Base-by-base conservation (phyloP, 2,888 invertebrate species). In the Chymomyza amoena region DNA sequence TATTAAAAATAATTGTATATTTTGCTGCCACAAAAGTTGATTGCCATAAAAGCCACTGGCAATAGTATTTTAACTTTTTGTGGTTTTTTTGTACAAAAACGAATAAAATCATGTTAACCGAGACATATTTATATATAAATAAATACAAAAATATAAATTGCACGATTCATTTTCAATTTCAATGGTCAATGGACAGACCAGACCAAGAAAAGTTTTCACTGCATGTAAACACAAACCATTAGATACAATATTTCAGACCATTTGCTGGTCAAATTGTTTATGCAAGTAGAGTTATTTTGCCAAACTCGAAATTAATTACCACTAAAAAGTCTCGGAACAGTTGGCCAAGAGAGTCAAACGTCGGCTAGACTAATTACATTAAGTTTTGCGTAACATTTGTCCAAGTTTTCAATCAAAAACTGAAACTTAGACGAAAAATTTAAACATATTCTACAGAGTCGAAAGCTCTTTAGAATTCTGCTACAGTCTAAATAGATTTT, bases 1-100 rank as follows among this genome's bases (percentile, higher is more conserved):
- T 32, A 32, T 6, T 6, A 32, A 5, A 32, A 32, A 32, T 77
- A 77, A 69, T 72, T 73, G 62, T 63, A 28, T 52, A 60, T 61
- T 52, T 68, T 60, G 61, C n/a, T 56, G 83, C 80, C 80, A 77
- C 83, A 82, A 70, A 77, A 83, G 79, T 83, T 83, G 80, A 79
- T 83, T 83, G 79, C 79, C 84, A 66, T 83, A 77, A 79, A 82
- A 80, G 72, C 72, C 72, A 64, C 74, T 70, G 66, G 64, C 65
- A 71, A 73, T 73, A 69, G 70, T 70, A 69, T 75, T 69, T 80
- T 66, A 65, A 68, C 32, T 66, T 64, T 61, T 65, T 83, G 78
- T 59, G 81, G 79, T 66, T 68, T 66, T 68, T 64, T 36, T 51
- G 65, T 15, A 28, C 57, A 59, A 32, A 32, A 59, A 73, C 6